Evolutionary conservation across 2,888 invertebrate species (phyloP), one percentile per base, ranked within the genome.

Genomic region (Mechanitis messenoides): DNA sequence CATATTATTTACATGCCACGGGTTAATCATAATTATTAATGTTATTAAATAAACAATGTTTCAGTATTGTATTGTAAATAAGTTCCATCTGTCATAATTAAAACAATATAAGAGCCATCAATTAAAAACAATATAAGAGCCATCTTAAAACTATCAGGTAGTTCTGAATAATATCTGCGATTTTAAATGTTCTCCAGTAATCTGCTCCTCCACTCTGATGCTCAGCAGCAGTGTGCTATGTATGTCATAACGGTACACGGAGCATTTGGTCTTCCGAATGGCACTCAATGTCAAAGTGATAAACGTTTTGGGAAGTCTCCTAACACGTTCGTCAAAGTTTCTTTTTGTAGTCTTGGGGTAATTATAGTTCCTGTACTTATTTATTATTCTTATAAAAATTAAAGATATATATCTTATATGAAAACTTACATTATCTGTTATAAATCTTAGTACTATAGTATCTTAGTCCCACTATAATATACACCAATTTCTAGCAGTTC

Each of bases 201-300:
- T 78, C 84, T 95, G 35, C 83, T 95, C 28, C 79, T 94, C 35
- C 93, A 94, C 0, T 91, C 92, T 55, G 92, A 92, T 1, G 76
- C 76, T 0, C 90, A 91, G 65, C 84, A 91, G 61, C 91, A 91
- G 69, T 83, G 80, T 72, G 86, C 91, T 0, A 90, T 90, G 54
- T 93, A 92, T 69, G 72, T 85, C n/a, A 85, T 93, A 53, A 90
- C 90, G 3, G 78, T 94, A 38, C 92, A 91, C 65, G 84, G 83
- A 5, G 93, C 91, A 0, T 83, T 87, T 45, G 83, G 89, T 59
- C 67, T 85, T 0, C 84, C 84, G 7, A 83, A 76, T 35, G 71
- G 35, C 62, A 1, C 71, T 71, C 2, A 60, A 63, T 2, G 50
- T 20, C 72, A 76, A 53, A 69, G 69, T 0, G 80, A 82, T 33